These are phyloP conservation scores for Melopsittacus undulatus DNA, from an alignment of 2,797 vertebrate species.

Conservation along the genomic window DNA sequence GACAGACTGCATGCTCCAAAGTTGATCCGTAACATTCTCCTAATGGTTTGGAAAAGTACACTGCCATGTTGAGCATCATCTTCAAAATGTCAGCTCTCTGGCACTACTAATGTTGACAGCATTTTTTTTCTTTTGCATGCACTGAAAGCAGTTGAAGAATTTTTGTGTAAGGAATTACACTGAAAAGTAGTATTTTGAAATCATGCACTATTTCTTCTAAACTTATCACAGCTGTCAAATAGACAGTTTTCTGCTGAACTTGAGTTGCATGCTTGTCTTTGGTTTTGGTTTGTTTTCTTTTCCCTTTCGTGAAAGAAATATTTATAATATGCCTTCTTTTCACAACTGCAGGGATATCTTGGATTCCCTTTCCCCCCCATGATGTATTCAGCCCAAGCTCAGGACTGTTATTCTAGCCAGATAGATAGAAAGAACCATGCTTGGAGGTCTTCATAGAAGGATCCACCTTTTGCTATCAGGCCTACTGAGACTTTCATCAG, in stretches of 20 bases:
- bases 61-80: neutral
- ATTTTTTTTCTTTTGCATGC: neutral
- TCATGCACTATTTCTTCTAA: neutral
- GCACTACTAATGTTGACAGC: neutral
- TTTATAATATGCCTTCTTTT: constrained; percentile 10
- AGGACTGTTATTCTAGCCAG: constrained; percentile 3
- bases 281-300: constrained; percentile 17
- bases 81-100: neutral
- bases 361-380: neutral
- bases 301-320: neutral
- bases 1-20: neutral
- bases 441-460: neutral
- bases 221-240: neutral
- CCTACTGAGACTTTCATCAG: neutral
- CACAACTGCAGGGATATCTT: neutral
- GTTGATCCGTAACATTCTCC: neutral
- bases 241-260: neutral
- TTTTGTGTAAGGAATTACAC: neutral
- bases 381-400: neutral
- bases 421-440: neutral
- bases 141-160: neutral
- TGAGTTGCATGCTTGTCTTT: constrained; percentile 8
- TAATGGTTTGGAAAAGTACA: neutral
- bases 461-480: neutral
- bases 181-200: neutral